Percentiles rank a stretch among this genome's conserved stretches.
Evolutionary conservation across 2,113 vertebrate species (phyloP).

Genomic region (Microtus oregoni): DNA sequence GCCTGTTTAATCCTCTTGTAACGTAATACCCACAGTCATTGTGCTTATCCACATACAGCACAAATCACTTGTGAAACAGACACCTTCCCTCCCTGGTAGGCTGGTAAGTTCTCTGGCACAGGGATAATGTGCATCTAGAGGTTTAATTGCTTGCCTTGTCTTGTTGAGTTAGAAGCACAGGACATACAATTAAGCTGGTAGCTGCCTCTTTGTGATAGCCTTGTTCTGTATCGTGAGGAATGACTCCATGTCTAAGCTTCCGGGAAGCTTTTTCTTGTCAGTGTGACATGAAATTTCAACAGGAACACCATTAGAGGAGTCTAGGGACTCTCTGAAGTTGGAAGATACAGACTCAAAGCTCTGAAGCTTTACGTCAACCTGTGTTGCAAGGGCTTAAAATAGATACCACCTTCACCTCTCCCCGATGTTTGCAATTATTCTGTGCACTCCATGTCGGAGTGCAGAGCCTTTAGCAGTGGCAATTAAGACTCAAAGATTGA

Average conservation of each 20-base stretch:
- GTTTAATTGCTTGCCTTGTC: neutral
- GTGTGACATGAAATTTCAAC: neutral
- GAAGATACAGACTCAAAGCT: neutral
- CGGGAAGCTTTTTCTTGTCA: neutral
- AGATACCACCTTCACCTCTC: neutral
- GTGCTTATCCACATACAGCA: neutral
- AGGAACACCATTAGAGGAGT: neutral
- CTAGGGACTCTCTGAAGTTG: neutral
- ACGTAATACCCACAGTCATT: neutral
- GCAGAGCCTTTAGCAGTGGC: neutral
- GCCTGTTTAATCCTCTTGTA: neutral
- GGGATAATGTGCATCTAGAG: neutral
- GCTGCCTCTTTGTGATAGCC: neutral
- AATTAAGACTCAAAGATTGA: neutral
- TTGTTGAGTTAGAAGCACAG: neutral
- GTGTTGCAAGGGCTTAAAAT: neutral
- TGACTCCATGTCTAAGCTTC: neutral
- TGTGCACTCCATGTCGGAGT: neutral
- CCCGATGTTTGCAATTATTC: neutral
- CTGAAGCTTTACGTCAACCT: neutral
- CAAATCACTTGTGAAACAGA: neutral
- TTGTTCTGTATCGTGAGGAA: neutral
- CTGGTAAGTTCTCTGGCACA: neutral
- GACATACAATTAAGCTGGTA: neutral
- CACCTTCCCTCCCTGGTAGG: neutral